phyloP scores from a whole-genome alignment of 2,113 vertebrate genomes.

The Micronycteris hirsuta region DNA sequence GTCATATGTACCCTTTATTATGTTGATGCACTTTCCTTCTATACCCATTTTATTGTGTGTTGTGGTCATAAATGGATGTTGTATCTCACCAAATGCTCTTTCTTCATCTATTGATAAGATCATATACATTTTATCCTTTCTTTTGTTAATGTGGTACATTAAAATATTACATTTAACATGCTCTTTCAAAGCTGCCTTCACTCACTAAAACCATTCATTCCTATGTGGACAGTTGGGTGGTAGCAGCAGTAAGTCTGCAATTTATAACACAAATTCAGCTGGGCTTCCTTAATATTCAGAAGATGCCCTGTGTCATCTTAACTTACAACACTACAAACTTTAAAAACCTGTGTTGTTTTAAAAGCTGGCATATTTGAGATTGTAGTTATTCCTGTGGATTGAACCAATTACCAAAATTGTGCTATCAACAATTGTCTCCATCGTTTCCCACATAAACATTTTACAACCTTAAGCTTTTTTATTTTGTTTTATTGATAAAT shows the following conservation, averaged over 20 bases:
- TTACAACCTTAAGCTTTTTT: neutral
- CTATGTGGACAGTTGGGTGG: neutral
- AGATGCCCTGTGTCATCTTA: neutral
- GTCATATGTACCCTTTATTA: no score
- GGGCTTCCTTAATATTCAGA: neutral
- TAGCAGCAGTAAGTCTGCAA: neutral
- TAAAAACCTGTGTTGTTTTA: neutral
- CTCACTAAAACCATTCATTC: neutral
- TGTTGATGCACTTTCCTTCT: neutral
- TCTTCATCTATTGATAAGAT: neutral
- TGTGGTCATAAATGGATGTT: neutral
- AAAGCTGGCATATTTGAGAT: neutral
- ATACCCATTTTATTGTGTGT: neutral
- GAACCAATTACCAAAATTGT: neutral
- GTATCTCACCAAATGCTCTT: neutral
- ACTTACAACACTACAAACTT: neutral
- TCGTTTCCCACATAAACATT: neutral
- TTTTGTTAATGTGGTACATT: neutral
- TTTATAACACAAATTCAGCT: neutral
- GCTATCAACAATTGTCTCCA: neutral
- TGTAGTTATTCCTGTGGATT: neutral
- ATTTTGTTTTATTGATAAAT: constrained; percentile 30
- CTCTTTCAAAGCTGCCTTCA: constrained; percentile 13
- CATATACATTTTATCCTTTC: neutral
- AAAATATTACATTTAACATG: neutral